Base-by-base conservation (phyloP, 2,113 vertebrate species). In the Myocastor coypus region DNA sequence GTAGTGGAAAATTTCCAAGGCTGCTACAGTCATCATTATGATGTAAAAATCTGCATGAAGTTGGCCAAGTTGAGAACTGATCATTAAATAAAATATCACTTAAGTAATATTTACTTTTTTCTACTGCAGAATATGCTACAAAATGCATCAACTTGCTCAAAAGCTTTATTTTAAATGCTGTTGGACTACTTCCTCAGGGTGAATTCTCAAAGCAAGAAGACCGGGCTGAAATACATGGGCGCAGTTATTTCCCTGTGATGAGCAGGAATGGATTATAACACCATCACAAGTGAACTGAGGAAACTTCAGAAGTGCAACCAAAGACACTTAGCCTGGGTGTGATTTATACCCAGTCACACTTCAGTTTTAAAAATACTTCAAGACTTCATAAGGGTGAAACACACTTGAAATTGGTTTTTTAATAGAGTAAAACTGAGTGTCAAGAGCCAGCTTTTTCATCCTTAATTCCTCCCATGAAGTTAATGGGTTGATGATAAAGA, bases 281-380 rank as follows among this genome's bases (percentile, higher is more conserved):
- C 32, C 40, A 8, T 46, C 11, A 22, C 24, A 87, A 71, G 37
- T 22, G 30, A 64, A 71, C 2, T n/a, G 16, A 30, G 19, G 75
- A 2, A 71, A 71, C 50, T 63, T 9, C 16, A 19, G 80, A 61
- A 3, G 13, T 11, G 80, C n/a, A 86, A 61, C 4, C 50, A 81
- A 30, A 91, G 94, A 93, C 52, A 34, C 55, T 57, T 57, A 24
- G 34, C 40, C 61, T 34, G 14, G 69, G 20, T 6, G 40, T 75
- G 87, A 89, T 40, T 82, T 77, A 82, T 50, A 32, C 26, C 37
- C 37, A 8, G 37, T 81, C n/a, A 91, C 40, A 82, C 42, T 42
- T 90, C 78, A 42, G 66, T 42, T 91, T 40, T 83, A 68, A 94
- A 82, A 92, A 78, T 80, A 32, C 24, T 40, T 66, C 32, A 28